Base-by-base conservation (phyloP, 2,113 vertebrate genomes). In the Clarias macrocephalus region DNA sequence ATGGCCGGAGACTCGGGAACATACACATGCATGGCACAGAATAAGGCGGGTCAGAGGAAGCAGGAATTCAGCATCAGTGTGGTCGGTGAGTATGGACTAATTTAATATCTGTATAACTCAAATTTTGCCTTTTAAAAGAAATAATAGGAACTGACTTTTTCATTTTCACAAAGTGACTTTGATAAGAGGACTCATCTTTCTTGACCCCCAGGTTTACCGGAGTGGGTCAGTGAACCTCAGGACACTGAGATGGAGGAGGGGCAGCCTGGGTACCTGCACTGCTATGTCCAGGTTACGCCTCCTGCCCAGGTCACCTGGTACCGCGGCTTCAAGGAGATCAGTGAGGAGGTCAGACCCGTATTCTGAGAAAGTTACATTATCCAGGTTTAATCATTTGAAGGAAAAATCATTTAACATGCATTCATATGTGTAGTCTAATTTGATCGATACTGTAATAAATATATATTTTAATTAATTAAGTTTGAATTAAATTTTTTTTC, bases 191-290 rank as follows among this genome's bases (percentile, higher is more conserved):
- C 25, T 30, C 0, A 30, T 80, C 54, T 30, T 28, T 33, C 18
- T 12, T 0, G 54, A 16, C 23, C 59, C 52, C 12, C 89, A 99
- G 98, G 97, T 37, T 86, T 95, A 6, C 98, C 98, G 62, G 96
- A 94, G 2, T 99, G 98, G 98, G 93, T 98, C 66, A 93, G 90
- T 73, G 96, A 92, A 92, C 98, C 98, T 73, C 95, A 94, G 90
- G 96, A 99, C 93, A 97, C 96, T 90, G 91, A 94, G 23, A 91
- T 99, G 84, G 97, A 98, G 90, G 98, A 99, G 89, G 97, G 98
- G 63, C 97, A 96, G 89, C 97, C 98, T 0, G 98, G 98, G 62
- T 98, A 96, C 88, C 94, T 99, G 79, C 98, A 99, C 93, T 99
- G 98, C 82, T 93, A 96, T 23, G 96, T 96, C 57, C 96, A 95